Conservation (phyloP, 2,888 invertebrate species). For the Geophilus truncorum region DNA sequence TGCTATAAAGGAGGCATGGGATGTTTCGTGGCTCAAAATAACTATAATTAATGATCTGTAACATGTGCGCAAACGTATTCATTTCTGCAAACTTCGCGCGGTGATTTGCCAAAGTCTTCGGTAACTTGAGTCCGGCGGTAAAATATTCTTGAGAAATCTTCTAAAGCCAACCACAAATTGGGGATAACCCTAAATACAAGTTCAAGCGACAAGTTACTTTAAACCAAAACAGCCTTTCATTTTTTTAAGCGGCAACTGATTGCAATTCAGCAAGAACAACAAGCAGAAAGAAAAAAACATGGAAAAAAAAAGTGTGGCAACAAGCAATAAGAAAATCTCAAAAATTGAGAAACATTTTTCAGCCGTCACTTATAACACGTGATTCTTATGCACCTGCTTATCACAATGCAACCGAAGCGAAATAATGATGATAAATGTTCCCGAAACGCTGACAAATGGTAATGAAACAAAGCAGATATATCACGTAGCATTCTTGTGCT, state of each 20-base stretch:
- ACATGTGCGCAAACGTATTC: background rate
- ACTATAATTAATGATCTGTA: background rate
- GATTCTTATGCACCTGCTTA: slow-evolving; percentile 13
- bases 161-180: no score
- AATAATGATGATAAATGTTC: background rate
- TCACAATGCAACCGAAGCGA: background rate
- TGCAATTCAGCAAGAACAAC: background rate
- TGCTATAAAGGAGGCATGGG: background rate
- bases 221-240: no score
- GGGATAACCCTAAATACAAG: no score
- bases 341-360: slow-evolving; percentile 15
- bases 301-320: background rate
- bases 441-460: background rate
- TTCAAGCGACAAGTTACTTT: no score
- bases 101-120: background rate
- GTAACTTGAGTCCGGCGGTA: no score
- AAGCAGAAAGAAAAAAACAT: background rate
- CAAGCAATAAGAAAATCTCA: slow-evolving; percentile 6
- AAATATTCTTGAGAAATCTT: no score
- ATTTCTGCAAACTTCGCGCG: background rate
- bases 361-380: background rate
- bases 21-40: background rate
- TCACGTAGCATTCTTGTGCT: no score
- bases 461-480: slow-evolving; percentile 8
- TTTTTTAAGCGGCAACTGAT: background rate